These are phyloP conservation scores for Gambusia yucatana DNA, from an alignment of 2,797 vertebrate species.

Conservation along the genomic window DNA sequence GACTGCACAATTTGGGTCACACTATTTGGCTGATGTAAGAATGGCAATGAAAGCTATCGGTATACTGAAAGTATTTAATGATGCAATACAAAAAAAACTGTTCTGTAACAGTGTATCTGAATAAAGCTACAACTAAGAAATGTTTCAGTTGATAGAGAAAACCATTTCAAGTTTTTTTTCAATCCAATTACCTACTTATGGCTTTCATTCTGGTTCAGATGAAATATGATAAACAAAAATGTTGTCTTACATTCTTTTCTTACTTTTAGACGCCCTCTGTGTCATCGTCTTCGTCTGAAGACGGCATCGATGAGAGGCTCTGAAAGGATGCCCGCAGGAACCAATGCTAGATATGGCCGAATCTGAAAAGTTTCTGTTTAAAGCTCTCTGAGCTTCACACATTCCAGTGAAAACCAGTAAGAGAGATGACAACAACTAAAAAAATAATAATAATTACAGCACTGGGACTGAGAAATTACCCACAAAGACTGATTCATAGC, in stretches of 20 bases:
- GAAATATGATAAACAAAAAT: too few relatives aligned
- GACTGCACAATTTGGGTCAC: not conserved
- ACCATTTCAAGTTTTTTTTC: not conserved
- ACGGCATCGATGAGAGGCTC: constrained; percentile 67
- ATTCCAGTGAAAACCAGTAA: constrained; percentile 6
- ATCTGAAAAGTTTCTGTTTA: constrained; percentile 12
- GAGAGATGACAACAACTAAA: constrained; percentile 1
- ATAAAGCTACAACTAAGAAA: not conserved
- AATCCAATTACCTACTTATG: not conserved
- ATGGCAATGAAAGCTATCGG: not conserved
- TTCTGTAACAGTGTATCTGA: not conserved
- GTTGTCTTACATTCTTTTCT: not conserved
- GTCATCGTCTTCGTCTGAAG: constrained; percentile 68
- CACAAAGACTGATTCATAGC: constrained; percentile 12
- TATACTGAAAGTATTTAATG: not conserved
- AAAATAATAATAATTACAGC: not conserved
- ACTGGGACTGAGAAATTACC: not conserved
- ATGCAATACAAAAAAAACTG: not conserved
- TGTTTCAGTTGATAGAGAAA: not conserved
- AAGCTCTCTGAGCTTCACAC: constrained; percentile 9
- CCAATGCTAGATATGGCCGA: not conserved
- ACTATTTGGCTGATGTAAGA: not conserved
- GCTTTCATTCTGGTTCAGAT: not conserved
- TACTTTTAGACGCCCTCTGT: constrained; percentile 69
- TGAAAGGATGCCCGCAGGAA: constrained; percentile 49